Percentiles rank a stretch among this genome's conserved stretches.
Evolutionary conservation across 2,113 vertebrate species (phyloP).

Genomic region (Mastomys coucha): DNA sequence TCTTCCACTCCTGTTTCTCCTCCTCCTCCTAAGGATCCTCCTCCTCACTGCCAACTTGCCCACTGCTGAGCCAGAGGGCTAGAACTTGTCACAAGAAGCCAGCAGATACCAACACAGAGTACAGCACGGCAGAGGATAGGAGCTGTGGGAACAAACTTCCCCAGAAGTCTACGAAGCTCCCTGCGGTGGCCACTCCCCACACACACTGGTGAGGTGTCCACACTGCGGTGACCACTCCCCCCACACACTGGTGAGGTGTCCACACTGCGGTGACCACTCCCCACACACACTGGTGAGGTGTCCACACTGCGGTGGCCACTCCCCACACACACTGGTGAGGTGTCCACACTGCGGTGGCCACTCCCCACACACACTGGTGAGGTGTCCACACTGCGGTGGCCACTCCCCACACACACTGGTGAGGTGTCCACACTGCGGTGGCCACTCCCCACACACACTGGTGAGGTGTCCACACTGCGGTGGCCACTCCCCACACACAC

Average conservation of each 20-base stretch:
- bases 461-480: conserved; percentile 11
- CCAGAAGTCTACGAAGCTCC: background rate
- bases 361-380: background rate
- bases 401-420: background rate
- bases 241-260: background rate
- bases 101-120: background rate
- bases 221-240: no score
- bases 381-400: conserved; percentile 39
- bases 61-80: background rate
- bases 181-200: background rate
- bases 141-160: background rate
- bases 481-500: no score
- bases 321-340: background rate
- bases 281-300: background rate
- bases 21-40: background rate
- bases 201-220: background rate
- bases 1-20: background rate
- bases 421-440: conserved; percentile 34
- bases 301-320: conserved; percentile 44
- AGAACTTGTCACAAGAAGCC: background rate
- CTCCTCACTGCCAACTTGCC: background rate
- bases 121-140: background rate
- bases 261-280: no score
- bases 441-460: background rate
- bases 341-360: conserved; percentile 37